Percentiles rank a stretch among this genome's conserved stretches.
Evolutionary conservation across 1,140 invertebrate species (phyloP).

Genomic region (Zaprionus lachaisei): DNA sequence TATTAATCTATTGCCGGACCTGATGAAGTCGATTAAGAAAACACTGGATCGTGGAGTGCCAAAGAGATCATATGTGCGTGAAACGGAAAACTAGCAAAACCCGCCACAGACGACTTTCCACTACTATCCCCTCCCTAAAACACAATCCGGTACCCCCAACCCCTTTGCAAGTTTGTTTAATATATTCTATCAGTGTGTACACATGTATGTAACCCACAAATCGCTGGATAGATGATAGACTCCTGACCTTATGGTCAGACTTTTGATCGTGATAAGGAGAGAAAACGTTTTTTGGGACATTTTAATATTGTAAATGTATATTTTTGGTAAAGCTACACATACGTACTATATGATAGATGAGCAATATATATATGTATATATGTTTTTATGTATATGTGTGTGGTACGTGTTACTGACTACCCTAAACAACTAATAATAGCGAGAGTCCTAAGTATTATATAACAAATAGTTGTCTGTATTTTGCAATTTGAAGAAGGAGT

Average conservation of each 20-base stretch:
- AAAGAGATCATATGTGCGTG: slow-evolving; percentile 20
- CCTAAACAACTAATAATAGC: slow-evolving; percentile 64
- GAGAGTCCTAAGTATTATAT: slow-evolving; percentile 53
- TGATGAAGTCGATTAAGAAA: slow-evolving; percentile 91
- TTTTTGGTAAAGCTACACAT: slow-evolving; percentile 66
- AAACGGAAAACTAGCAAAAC: not conserved
- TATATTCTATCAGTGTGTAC: not conserved
- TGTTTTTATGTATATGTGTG: slow-evolving; percentile 17
- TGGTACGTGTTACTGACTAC: not conserved
- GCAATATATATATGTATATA: slow-evolving; percentile 2
- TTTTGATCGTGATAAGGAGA: not conserved
- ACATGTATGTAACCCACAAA: not conserved
- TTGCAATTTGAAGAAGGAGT: not conserved
- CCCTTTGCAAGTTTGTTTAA: not conserved
- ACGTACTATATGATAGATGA: not conserved
- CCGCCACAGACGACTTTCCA: not conserved
- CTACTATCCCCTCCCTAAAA: not conserved
- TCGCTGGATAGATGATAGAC: not conserved
- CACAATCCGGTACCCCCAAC: not conserved
- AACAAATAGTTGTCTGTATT: slow-evolving; percentile 49
- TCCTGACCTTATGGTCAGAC: not conserved
- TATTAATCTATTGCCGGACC: slow-evolving; percentile 89
- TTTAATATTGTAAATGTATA: slow-evolving; percentile 17
- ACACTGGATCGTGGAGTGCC: slow-evolving; percentile 84
- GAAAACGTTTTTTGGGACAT: slow-evolving; percentile 1